These are phyloP conservation scores for Harlomillsia oculata DNA, from an alignment of 1,140 invertebrate genomes.

Conservation along the genomic window DNA sequence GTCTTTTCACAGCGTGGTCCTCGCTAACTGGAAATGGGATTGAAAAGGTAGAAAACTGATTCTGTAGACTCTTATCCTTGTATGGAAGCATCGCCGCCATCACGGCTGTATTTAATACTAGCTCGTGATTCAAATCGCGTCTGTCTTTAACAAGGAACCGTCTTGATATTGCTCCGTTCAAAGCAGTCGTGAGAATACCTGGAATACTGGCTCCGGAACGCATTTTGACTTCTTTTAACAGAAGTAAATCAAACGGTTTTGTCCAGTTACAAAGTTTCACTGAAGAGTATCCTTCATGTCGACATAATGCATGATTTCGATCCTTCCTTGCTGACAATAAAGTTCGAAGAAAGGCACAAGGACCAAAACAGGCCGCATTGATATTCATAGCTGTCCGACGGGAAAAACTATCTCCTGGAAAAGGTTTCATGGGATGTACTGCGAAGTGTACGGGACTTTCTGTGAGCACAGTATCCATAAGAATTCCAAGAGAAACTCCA, in stretches of 20 bases:
- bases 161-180: no score
- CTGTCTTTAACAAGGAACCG: slow-evolving; percentile 2
- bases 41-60: slow-evolving; percentile 19
- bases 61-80: slow-evolving; percentile 3
- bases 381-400: not conserved
- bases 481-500: slow-evolving; percentile 15
- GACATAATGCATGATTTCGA: not conserved
- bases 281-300: not conserved
- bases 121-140: not conserved
- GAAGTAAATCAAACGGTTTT: slow-evolving; percentile 2
- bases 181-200: slow-evolving; percentile 6
- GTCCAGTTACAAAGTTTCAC: slow-evolving; percentile 7
- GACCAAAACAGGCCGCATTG: slow-evolving; percentile 7
- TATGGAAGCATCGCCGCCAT: slow-evolving; percentile 21
- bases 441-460: slow-evolving; percentile 7
- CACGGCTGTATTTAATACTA: slow-evolving; percentile 5
- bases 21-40: not conserved
- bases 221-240: slow-evolving; percentile 5
- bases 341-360: not conserved
- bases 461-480: slow-evolving; percentile 4
- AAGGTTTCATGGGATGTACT: slow-evolving; percentile 16
- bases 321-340: not conserved
- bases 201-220: slow-evolving; percentile 3
- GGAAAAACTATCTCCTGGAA: not conserved
- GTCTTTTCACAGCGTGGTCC: not conserved